These are phyloP conservation scores for Columba guinea DNA, from an alignment of 2,797 vertebrate species.

Conservation along the genomic window DNA sequence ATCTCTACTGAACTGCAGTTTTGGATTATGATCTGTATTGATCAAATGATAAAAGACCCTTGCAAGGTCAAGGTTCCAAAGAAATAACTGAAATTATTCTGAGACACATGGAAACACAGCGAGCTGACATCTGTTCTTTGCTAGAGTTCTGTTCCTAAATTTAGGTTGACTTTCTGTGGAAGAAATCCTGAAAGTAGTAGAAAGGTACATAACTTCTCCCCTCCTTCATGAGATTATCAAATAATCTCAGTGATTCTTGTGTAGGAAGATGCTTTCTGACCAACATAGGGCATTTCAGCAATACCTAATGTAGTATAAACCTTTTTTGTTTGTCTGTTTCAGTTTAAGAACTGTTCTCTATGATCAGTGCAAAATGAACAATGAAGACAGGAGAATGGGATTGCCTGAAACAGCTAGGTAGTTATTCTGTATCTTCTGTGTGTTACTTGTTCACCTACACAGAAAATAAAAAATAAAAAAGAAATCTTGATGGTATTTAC, in stretches of 20 bases:
- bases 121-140: neutral
- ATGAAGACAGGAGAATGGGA: neutral
- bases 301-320: neutral
- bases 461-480: neutral
- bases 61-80: neutral
- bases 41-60: neutral
- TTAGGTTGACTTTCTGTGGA: neutral
- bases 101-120: neutral
- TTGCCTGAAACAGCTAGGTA: neutral
- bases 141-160: neutral
- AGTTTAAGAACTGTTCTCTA: neutral
- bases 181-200: neutral
- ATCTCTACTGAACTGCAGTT: neutral
- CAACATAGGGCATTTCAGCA: neutral
- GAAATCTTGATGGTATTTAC: neutral
- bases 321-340: neutral
- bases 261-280: neutral
- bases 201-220: neutral
- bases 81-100: neutral
- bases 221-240: neutral
- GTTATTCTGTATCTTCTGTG: neutral
- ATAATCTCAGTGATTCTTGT: neutral
- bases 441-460: neutral
- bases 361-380: neutral
- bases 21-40: neutral